Percentiles rank a stretch among this genome's conserved stretches.
Evolutionary conservation across 2,797 vertebrate genomes (phyloP).

Genomic region (Glossophaga mutica): DNA sequence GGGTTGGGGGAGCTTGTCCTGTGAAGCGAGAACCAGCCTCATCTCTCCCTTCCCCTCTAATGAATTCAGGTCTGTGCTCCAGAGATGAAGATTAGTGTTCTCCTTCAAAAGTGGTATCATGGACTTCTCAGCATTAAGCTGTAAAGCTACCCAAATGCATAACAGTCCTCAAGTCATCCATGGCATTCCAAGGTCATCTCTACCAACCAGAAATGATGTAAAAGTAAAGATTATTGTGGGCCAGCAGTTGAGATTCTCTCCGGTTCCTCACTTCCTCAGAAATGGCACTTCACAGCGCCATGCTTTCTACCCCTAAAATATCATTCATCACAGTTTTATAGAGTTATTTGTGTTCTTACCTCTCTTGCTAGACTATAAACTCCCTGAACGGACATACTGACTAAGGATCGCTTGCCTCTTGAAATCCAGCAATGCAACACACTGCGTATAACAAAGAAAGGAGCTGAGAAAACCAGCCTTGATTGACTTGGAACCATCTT

Average conservation of each 20-base stretch:
- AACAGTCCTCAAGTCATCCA: neutral
- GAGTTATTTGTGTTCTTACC: neutral
- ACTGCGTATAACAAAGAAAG: neutral
- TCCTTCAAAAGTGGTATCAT: neutral
- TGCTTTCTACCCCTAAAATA: neutral
- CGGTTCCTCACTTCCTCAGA: neutral
- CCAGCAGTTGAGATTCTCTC: neutral
- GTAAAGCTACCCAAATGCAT: slow-evolving; percentile 15
- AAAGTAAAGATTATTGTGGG: neutral
- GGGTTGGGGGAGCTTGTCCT: neutral
- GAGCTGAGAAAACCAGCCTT: slow-evolving; percentile 24
- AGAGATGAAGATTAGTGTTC: neutral
- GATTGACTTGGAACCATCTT: neutral
- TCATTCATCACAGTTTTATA: neutral
- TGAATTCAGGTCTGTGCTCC: neutral
- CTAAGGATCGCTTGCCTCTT: neutral
- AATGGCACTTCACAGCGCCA: neutral
- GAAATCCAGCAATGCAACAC: neutral
- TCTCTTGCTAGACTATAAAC: neutral
- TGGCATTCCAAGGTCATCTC: neutral
- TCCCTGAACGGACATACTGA: neutral
- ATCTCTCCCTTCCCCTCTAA: neutral
- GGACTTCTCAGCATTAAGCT: neutral
- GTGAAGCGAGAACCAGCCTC: neutral
- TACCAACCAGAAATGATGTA: neutral